A percentile compares a stretch with the other conserved stretches of the same genome.
Evolutionary conservation across 2,888 invertebrate genomes (phyloP).

Genomic region (Neuroscelio doddi): DNA sequence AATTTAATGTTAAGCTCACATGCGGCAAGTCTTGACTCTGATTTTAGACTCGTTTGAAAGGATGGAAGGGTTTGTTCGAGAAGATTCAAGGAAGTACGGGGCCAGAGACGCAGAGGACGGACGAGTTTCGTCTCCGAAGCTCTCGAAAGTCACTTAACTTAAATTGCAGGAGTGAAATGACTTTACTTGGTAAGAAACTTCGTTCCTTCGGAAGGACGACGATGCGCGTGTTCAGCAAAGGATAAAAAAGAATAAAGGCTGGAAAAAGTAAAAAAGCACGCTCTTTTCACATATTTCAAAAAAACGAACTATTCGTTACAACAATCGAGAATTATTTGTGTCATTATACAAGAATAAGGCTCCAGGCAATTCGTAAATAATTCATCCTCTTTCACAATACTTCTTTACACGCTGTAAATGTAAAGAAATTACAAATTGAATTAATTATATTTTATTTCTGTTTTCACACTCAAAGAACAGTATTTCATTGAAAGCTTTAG

Average conservation of each 20-base stretch:
- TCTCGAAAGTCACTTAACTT: conserved; percentile 72
- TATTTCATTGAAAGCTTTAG: conserved; percentile 1
- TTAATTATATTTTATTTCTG: too few relatives aligned
- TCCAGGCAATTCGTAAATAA: too few relatives aligned
- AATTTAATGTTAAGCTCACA: conserved; percentile 30
- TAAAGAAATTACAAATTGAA: too few relatives aligned
- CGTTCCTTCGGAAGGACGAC: conserved; percentile 49
- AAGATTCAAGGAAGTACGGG: conserved; percentile 38
- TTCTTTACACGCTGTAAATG: too few relatives aligned
- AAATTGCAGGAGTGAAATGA: conserved; percentile 71
- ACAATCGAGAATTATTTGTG: too few relatives aligned
- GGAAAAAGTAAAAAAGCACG: conserved; percentile 28
- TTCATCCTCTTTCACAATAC: too few relatives aligned
- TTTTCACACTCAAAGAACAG: neutral
- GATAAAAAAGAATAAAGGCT: conserved; percentile 40
- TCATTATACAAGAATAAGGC: too few relatives aligned
- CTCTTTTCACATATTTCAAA: conserved; percentile 33
- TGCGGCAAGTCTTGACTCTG: conserved; percentile 24
- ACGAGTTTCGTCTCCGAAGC: conserved; percentile 65
- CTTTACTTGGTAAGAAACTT: conserved; percentile 69
- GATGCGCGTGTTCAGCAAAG: conserved; percentile 31
- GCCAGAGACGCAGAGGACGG: conserved; percentile 33
- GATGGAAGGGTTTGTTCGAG: conserved; percentile 37
- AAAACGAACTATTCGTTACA: too few relatives aligned
- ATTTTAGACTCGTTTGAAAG: conserved; percentile 30